A percentile compares a stretch with the other conserved stretches of the same genome.
phyloP scores from a whole-genome alignment of 1,140 invertebrate genomes.

The Heliconius hewitsoni region DNA sequence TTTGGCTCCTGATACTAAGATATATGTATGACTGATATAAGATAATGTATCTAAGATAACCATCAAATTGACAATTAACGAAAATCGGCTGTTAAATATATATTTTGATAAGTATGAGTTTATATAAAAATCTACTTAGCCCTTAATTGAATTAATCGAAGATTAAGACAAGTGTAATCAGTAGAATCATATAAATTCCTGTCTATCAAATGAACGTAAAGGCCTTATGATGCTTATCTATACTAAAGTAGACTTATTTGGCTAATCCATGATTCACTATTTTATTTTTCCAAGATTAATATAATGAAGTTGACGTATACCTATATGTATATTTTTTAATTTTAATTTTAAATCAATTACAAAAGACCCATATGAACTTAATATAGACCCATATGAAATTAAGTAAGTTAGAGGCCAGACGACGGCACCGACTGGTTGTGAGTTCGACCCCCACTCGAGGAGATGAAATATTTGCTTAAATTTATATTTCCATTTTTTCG shows the following conservation, averaged over 20 bases:
- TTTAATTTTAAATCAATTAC: too few species aligned
- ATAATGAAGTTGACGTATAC: neutral
- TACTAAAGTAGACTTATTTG: neutral
- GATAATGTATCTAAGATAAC: conserved; percentile 53
- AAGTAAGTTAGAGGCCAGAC: too few species aligned
- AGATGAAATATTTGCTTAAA: too few species aligned
- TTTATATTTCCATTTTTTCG: too few species aligned
- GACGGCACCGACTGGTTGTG: too few species aligned
- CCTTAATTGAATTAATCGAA: too few species aligned
- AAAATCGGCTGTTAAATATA: conserved; percentile 22
- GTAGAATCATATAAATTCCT: neutral
- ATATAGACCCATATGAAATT: too few species aligned
- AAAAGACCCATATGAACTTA: too few species aligned
- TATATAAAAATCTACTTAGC: neutral
- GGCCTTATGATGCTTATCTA: neutral
- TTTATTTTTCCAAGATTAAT: neutral
- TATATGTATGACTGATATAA: conserved; percentile 15
- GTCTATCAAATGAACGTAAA: neutral
- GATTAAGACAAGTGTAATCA: neutral
- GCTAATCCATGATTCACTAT: neutral
- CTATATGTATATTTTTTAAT: too few species aligned
- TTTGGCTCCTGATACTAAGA: conserved; percentile 34
- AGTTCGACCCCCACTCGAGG: too few species aligned
- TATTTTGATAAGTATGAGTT: neutral
- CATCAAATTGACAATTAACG: conserved; percentile 52